Evolutionary conservation across 2,797 vertebrate species (phyloP).

Genomic region (Anguilla marmorata): DNA sequence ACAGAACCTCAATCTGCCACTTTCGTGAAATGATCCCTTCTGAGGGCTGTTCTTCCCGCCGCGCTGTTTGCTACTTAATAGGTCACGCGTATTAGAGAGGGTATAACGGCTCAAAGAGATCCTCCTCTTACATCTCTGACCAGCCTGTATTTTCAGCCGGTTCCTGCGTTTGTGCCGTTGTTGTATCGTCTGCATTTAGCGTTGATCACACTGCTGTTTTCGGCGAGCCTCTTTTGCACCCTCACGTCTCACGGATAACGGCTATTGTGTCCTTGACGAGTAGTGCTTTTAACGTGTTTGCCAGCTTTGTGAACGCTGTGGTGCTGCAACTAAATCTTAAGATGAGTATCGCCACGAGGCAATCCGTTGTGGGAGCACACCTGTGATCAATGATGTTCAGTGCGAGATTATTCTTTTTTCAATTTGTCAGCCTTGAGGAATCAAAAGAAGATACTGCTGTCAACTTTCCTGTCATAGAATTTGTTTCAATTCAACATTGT

Average conservation of each 20-base stretch:
- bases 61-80: background rate
- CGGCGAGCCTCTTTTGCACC: background rate
- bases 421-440: no score
- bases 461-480: no score
- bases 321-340: background rate
- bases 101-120: background rate
- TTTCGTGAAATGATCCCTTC: slow-evolving; percentile 6
- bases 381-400: no score
- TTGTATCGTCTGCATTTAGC: background rate
- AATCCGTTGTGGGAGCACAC: no score
- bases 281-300: background rate
- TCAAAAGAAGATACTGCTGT: no score
- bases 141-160: background rate
- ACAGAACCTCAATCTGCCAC: slow-evolving; percentile 16
- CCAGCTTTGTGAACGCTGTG: background rate
- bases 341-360: background rate
- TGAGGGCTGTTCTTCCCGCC: background rate
- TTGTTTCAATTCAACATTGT: no score
- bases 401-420: no score
- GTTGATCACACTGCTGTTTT: background rate
- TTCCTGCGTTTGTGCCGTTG: background rate
- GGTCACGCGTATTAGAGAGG: background rate
- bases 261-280: background rate
- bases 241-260: background rate
- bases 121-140: background rate